A percentile compares a stretch with the other conserved stretches of the same genome.
Evolutionary conservation across 2,797 vertebrate genomes (phyloP).

Genomic region (Lagocephalus sceleratus): DNA sequence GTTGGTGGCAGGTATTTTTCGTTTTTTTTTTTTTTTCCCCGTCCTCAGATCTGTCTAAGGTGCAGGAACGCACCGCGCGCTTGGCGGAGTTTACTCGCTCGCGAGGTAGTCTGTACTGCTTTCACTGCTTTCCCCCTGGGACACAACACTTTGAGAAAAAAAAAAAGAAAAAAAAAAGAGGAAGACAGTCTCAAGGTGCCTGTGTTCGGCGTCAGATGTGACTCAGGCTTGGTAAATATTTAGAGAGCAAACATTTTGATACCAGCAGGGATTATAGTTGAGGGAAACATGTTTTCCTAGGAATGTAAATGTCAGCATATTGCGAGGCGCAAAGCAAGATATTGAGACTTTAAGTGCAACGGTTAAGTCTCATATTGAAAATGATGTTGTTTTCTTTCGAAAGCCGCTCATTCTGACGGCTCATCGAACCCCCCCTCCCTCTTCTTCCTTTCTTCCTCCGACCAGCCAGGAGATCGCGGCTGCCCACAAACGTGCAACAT

Average conservation of each 20-base stretch:
- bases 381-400: slow-evolving; percentile 30
- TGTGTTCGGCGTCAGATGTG: slow-evolving; percentile 67
- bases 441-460: slow-evolving; percentile 41
- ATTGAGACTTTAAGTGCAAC: slow-evolving; percentile 45
- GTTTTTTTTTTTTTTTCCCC: not conserved
- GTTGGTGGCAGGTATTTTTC: slow-evolving; percentile 43
- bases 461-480: slow-evolving; percentile 32
- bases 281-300: slow-evolving; percentile 67
- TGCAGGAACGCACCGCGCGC: slow-evolving; percentile 51
- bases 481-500: slow-evolving; percentile 52
- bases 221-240: slow-evolving; percentile 76
- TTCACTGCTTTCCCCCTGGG: slow-evolving; percentile 68
- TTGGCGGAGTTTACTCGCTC: slow-evolving; percentile 61
- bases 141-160: slow-evolving; percentile 54
- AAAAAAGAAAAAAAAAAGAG: slow-evolving; percentile 10
- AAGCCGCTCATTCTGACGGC: slow-evolving; percentile 36
- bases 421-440: slow-evolving; percentile 32
- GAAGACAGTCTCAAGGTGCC: slow-evolving; percentile 64
- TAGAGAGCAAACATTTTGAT: slow-evolving; percentile 77
- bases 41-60: slow-evolving; percentile 52
- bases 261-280: slow-evolving; percentile 70
- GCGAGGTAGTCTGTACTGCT: slow-evolving; percentile 61
- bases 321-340: slow-evolving; percentile 35
- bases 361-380: slow-evolving; percentile 31
- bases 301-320: slow-evolving; percentile 71